Conservation (phyloP, 2,888 invertebrate species). For the Cloeon dipterum region DNA sequence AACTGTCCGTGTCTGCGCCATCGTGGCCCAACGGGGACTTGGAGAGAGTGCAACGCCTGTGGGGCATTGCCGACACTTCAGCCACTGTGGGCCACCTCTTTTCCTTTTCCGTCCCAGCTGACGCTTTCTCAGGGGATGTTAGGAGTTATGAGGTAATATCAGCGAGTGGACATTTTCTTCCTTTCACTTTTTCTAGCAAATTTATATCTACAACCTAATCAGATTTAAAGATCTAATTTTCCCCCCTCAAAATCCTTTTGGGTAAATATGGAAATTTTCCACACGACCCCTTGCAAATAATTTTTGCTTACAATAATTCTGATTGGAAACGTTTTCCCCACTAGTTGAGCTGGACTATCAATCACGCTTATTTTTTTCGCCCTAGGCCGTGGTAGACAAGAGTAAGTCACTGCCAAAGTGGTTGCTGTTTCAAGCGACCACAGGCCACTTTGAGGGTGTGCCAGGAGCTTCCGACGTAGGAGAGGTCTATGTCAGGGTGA, state of each 20-base stretch:
- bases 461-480: slow-evolving; percentile 44
- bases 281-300: too few relatives aligned
- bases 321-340: too few relatives aligned
- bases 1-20: neutral
- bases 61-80: slow-evolving; percentile 34
- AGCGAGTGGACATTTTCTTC: slow-evolving; percentile 6
- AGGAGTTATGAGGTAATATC: slow-evolving; percentile 48
- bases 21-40: neutral
- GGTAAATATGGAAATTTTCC: too few relatives aligned
- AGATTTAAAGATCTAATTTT: too few relatives aligned
- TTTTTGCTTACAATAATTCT: too few relatives aligned
- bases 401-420: slow-evolving; percentile 29
- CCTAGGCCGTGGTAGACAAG: neutral
- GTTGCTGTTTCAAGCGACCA: slow-evolving; percentile 44
- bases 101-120: slow-evolving; percentile 43
- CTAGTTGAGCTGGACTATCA: too few relatives aligned
- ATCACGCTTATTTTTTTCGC: neutral
- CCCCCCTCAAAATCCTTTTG: too few relatives aligned
- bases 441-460: slow-evolving; percentile 49
- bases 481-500: slow-evolving; percentile 35
- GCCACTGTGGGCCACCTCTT: slow-evolving; percentile 49
- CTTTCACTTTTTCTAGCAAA: too few relatives aligned
- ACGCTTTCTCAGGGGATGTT: slow-evolving; percentile 42
- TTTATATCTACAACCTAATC: too few relatives aligned
- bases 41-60: slow-evolving; percentile 15